phyloP scores from a whole-genome alignment of 2,797 vertebrate genomes.

The Hydrocynus forskahlii region DNA sequence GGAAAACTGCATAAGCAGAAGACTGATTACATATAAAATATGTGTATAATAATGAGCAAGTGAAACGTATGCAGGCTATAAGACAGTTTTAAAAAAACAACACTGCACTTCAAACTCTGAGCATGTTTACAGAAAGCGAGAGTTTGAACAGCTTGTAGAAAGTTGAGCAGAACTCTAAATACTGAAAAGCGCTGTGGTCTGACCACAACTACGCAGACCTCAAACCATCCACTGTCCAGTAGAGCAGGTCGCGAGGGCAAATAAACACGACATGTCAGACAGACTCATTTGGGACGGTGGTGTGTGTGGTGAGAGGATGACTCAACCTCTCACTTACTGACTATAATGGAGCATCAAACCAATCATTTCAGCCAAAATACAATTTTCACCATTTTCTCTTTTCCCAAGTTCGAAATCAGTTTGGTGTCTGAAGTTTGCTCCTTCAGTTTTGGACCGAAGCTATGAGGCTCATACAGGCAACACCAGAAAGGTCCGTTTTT shows the following conservation, averaged over 20 bases:
- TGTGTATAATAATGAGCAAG: background rate
- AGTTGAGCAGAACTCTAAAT: background rate
- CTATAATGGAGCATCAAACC: background rate
- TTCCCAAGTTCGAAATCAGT: no score
- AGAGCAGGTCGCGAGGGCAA: conserved; percentile 2
- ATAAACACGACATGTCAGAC: background rate
- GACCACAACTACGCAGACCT: conserved; percentile 3
- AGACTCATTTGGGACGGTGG: background rate
- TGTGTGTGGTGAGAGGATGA: background rate
- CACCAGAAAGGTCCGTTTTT: background rate
- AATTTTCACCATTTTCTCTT: background rate
- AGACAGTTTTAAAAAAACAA: background rate
- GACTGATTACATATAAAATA: background rate
- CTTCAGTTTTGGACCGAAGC: background rate
- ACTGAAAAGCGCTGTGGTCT: background rate
- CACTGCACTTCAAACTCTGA: background rate
- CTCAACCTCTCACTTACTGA: background rate
- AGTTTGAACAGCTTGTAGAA: background rate
- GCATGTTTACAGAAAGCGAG: conserved; percentile 1
- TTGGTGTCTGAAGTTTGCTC: no score
- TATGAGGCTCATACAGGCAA: background rate
- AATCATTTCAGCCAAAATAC: background rate
- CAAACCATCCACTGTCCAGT: conserved; percentile 5
- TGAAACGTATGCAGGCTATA: background rate
- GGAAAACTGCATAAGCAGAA: background rate